phyloP scores from a whole-genome alignment of 2,797 vertebrate genomes.

The Typhlichthys eigenmanni region DNA sequence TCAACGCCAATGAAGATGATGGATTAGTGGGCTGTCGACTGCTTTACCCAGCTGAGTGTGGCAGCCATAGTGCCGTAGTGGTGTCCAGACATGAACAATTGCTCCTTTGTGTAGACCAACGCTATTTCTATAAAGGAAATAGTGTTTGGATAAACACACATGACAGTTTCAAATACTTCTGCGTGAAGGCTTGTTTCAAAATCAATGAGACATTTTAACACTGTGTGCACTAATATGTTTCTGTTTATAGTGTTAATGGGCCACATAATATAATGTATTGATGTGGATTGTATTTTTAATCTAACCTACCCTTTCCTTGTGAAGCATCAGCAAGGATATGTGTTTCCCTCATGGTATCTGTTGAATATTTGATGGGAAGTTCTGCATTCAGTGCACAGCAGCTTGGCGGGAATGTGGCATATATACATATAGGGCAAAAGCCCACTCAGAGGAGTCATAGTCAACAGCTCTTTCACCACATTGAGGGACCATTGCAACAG shows the following conservation, averaged over 20 bases:
- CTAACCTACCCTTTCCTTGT: slow-evolving; percentile 52
- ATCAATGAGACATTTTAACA: slow-evolving; percentile 33
- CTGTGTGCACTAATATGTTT: slow-evolving; percentile 20
- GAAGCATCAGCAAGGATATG: slow-evolving; percentile 44
- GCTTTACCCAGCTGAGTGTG: slow-evolving; percentile 42
- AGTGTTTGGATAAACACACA: slow-evolving; percentile 7
- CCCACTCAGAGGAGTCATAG: slow-evolving; percentile 40
- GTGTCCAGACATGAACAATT: slow-evolving; percentile 68
- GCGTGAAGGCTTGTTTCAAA: slow-evolving; percentile 45
- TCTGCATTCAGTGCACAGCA: slow-evolving; percentile 56
- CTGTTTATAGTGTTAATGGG: slow-evolving; percentile 21
- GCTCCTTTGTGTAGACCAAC: slow-evolving; percentile 65
- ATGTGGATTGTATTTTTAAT: slow-evolving; percentile 26
- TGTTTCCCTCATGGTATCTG: slow-evolving; percentile 53
- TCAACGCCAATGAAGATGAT: slow-evolving; percentile 41
- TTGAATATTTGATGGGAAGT: slow-evolving; percentile 76
- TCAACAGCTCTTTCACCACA: slow-evolving; percentile 39
- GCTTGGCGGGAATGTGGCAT: slow-evolving; percentile 56
- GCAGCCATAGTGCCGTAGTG: slow-evolving; percentile 44
- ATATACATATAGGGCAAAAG: slow-evolving; percentile 71
- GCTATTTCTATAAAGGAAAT: slow-evolving; percentile 51
- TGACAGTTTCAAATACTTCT: slow-evolving; percentile 26
- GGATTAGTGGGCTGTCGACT: slow-evolving; percentile 40
- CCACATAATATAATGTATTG: slow-evolving; percentile 35
- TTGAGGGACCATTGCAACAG: slow-evolving; percentile 41